A percentile compares a stretch with the other conserved stretches of the same genome.
Conservation (phyloP, 2,888 invertebrate species). For the Amblyteles armatorius region DNA sequence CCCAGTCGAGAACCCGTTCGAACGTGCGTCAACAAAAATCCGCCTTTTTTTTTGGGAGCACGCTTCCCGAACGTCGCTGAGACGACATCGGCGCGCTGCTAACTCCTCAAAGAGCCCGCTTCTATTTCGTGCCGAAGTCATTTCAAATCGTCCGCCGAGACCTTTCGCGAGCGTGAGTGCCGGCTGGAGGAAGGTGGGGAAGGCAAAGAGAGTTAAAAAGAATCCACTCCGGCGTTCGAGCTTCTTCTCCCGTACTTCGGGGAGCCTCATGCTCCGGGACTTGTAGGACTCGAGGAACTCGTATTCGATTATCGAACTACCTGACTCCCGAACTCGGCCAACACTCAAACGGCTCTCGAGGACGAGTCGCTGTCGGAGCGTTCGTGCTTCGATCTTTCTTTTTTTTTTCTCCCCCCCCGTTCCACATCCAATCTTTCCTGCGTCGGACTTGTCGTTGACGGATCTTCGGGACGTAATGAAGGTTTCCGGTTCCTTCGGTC, state of each 20-base stretch:
- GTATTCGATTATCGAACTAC: constrained; percentile 66
- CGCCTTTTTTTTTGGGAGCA: background rate
- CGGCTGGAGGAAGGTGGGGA: constrained; percentile 54
- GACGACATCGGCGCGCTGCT: constrained; percentile 3
- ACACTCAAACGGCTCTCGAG: constrained; percentile 41
- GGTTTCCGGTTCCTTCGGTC: background rate
- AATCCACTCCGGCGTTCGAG: constrained; percentile 45
- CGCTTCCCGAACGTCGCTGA: background rate
- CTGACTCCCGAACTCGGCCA: constrained; percentile 56
- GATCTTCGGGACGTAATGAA: constrained; percentile 1
- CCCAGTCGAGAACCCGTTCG: no score
- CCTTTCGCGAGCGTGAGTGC: constrained; percentile 37
- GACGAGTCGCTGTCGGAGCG: constrained; percentile 11
- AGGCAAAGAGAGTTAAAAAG: constrained; percentile 52
- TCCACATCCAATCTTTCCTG: constrained; percentile 2
- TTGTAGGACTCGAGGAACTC: constrained; percentile 60
- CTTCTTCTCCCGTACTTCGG: constrained; percentile 40
- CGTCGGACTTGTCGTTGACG: background rate
- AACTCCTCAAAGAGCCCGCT: constrained; percentile 36
- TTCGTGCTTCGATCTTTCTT: background rate
- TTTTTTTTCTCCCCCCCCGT: background rate
- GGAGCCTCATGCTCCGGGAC: constrained; percentile 59
- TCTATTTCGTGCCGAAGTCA: constrained; percentile 56
- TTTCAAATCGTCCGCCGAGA: constrained; percentile 59
- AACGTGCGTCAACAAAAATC: background rate